Base-by-base conservation (phyloP, 2,113 vertebrate genomes). In the Paradoxurus hermaphroditus region DNA sequence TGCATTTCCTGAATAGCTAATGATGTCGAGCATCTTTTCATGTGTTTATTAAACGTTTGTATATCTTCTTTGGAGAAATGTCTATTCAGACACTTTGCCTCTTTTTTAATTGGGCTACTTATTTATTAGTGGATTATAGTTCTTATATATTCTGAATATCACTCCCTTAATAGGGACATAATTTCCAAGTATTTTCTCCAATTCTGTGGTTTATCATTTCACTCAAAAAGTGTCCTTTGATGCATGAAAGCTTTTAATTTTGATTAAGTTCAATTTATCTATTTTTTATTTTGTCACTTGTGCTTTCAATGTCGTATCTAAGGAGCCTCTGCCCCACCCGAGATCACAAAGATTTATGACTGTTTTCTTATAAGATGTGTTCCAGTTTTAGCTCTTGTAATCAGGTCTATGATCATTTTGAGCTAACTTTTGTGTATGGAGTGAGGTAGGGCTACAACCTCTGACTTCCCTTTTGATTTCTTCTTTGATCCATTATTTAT, bases 401-500 rank as follows among this genome's bases (percentile, higher is more conserved):
- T 91, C 36, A 85, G 36, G 12, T 31, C 12, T 68, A 79, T 70
- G 34, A 70, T 62, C 34, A 79, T 46, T 91, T 79, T 86, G 51
- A 79, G 11, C 86, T 79, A 7, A 4, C 72, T 95, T 77, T 86
- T 86, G 53, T n/a, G 11, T 25, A 72, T n/a, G 51, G 46, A 70
- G 11, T 79, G 51, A 79, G 34, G 27, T 4, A 34, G 27, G 46
- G 34, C 21, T 21, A 62, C 51, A 63, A 34, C 25, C 70, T 86
- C 25, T 62, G 83, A 95, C 78, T 83, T 97, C 25, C 56, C 9
- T 53, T 95, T 90, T 79, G 13, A 86, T 93, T 77, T 79, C 39
- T 63, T 75, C 39, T 92, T 94, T 86, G 72, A 53, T 18, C 7
- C 39, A 83, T 82, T 97, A 85, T 75, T 96, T 87, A 21, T 31